Conservation (phyloP, 2,113 vertebrate species). For the Callorhinus ursinus region DNA sequence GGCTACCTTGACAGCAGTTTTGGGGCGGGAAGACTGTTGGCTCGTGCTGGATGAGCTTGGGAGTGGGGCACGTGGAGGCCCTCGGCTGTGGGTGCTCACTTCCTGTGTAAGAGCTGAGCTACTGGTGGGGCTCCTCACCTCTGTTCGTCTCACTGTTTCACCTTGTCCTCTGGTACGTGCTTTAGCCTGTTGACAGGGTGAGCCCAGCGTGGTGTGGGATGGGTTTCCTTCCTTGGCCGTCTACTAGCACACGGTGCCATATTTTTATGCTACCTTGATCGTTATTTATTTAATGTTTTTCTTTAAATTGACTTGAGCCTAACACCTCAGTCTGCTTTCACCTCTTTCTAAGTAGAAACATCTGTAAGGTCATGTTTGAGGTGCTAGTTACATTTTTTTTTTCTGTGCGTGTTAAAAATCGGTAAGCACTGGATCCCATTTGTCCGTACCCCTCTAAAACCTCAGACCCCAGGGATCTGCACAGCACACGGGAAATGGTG, state of each 20-base stretch:
- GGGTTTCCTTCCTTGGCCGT: background rate
- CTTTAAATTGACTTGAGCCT: background rate
- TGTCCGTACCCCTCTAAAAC: background rate
- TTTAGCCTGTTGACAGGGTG: background rate
- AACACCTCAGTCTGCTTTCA: background rate
- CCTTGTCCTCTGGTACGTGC: background rate
- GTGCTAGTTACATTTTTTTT: background rate
- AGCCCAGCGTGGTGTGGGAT: background rate
- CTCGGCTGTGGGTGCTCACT: background rate
- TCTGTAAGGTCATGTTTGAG: background rate
- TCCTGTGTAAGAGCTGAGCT: background rate
- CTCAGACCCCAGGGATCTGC: background rate
- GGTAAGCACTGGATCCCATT: background rate
- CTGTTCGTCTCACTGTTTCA: too few relatives aligned
- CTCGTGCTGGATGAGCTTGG: background rate
- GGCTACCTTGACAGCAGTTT: background rate
- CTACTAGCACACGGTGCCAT: background rate
- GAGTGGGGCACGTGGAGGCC: too few relatives aligned
- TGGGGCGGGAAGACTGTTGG: background rate
- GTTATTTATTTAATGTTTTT: background rate
- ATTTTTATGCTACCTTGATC: background rate
- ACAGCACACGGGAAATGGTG: background rate
- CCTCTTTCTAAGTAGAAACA: conserved; percentile 10
- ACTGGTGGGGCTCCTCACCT: fast-evolving
- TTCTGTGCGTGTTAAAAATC: background rate